These are phyloP conservation scores for Kryptolebias ocellatus DNA, from an alignment of 2,797 vertebrate species.

Conservation along the genomic window DNA sequence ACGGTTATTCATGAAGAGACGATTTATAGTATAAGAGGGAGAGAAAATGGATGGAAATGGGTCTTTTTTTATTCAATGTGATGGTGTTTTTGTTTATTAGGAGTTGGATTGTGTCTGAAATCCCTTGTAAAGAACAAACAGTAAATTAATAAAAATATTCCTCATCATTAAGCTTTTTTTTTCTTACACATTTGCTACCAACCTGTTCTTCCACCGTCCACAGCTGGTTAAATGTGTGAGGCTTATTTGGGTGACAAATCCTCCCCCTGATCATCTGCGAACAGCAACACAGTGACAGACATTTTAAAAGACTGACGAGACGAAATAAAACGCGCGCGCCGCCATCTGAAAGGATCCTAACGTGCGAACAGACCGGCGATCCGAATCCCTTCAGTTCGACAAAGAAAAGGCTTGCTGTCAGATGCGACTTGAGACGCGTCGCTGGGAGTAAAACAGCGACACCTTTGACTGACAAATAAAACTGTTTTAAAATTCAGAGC, in stretches of 20 bases:
- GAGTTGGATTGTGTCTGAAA: neutral
- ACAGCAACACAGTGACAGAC: conserved; percentile 45
- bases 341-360: conserved; percentile 37
- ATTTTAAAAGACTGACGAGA: conserved; percentile 43
- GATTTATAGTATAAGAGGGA: too few relatives aligned
- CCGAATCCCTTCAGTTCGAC: conserved; percentile 37
- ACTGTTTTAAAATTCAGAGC: conserved; percentile 43
- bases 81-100: neutral
- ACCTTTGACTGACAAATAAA: conserved; percentile 55
- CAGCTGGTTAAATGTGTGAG: conserved; percentile 98
- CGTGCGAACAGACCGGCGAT: conserved; percentile 33
- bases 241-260: conserved; percentile 93
- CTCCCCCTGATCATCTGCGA: conserved; percentile 95
- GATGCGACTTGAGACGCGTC: conserved; percentile 38
- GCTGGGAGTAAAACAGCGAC: conserved; percentile 28
- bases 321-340: conserved; percentile 36
- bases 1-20: too few relatives aligned
- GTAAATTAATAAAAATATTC: neutral
- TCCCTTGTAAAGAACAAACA: too few relatives aligned
- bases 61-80: too few relatives aligned
- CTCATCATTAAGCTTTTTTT: too few relatives aligned
- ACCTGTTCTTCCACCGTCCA: conserved; percentile 99
- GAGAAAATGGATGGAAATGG: too few relatives aligned
- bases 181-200: conserved; percentile 20
- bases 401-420: conserved; percentile 47